Conservation (phyloP, 2,797 vertebrate species). For the Trachops cirrhosus region DNA sequence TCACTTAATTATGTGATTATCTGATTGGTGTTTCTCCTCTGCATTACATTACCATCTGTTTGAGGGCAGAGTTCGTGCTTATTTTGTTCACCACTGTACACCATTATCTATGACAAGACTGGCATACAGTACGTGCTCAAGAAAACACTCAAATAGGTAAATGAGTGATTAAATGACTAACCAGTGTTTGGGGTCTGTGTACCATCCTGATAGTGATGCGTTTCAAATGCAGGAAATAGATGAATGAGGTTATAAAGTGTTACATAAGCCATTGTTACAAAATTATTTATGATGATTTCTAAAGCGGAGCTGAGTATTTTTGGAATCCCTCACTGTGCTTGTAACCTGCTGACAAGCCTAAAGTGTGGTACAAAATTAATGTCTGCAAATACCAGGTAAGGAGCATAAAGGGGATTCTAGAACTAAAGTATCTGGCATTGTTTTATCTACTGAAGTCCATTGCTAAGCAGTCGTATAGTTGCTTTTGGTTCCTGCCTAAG, state of each 20-base stretch:
- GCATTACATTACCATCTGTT: not conserved
- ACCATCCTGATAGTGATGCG: not conserved
- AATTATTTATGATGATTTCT: conserved; percentile 1
- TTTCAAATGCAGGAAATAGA: conserved; percentile 24
- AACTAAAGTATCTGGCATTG: not conserved
- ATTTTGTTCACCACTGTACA: not conserved
- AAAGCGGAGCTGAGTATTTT: not conserved
- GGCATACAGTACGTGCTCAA: not conserved
- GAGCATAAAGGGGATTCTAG: not conserved
- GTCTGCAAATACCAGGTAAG: not conserved
- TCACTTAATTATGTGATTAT: not conserved
- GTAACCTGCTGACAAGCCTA: not conserved
- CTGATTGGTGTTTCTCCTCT: not conserved
- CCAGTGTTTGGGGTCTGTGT: not conserved
- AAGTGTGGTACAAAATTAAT: not conserved
- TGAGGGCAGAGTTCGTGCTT: not conserved
- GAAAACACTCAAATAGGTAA: not conserved
- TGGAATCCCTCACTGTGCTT: not conserved
- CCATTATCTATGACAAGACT: not conserved
- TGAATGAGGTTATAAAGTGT: not conserved
- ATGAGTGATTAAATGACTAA: not conserved
- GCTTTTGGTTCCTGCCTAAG: not conserved
- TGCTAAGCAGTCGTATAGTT: not conserved
- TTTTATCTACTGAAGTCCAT: not conserved
- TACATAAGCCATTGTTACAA: not conserved